phyloP scores from a whole-genome alignment of 2,888 invertebrate species.

The Plagiodera versicolora region DNA sequence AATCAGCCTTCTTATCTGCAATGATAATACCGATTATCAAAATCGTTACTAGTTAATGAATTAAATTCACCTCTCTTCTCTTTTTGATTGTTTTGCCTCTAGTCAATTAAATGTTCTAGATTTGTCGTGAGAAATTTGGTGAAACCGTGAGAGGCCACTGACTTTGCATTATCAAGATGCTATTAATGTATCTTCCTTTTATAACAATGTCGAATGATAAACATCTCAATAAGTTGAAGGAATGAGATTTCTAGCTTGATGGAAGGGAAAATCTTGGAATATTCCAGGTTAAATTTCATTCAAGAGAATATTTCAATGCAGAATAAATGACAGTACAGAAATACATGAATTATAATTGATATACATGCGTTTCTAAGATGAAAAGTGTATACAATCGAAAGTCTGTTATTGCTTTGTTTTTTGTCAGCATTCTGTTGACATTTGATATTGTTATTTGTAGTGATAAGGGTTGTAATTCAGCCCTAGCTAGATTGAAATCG shows the following conservation, averaged over 20 bases:
- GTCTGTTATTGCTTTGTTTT: too few species aligned
- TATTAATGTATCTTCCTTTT: constrained; percentile 8
- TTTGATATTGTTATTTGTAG: too few species aligned
- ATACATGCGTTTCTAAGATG: too few species aligned
- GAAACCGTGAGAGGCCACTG: constrained; percentile 20
- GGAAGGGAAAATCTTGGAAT: neutral
- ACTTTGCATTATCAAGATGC: neutral
- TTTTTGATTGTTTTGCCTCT: neutral
- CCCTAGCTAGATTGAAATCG: too few species aligned
- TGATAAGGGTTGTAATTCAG: too few species aligned
- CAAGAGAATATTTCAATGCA: too few species aligned
- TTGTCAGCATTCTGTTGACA: too few species aligned
- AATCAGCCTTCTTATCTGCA: constrained; percentile 25
- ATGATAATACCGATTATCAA: neutral
- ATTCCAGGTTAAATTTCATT: neutral
- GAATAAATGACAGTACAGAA: too few species aligned
- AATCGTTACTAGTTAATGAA: neutral
- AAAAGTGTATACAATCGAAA: too few species aligned
- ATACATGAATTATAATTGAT: too few species aligned
- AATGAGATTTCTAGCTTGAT: too few species aligned
- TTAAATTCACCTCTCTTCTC: neutral
- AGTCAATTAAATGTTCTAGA: neutral
- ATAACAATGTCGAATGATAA: neutral
- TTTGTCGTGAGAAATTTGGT: constrained; percentile 12
- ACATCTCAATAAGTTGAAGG: neutral